Percentiles rank a stretch among this genome's conserved stretches.
These are phyloP conservation scores for Drosophila kuntzei DNA, from an alignment of 2,888 invertebrate species.

Conservation along the genomic window DNA sequence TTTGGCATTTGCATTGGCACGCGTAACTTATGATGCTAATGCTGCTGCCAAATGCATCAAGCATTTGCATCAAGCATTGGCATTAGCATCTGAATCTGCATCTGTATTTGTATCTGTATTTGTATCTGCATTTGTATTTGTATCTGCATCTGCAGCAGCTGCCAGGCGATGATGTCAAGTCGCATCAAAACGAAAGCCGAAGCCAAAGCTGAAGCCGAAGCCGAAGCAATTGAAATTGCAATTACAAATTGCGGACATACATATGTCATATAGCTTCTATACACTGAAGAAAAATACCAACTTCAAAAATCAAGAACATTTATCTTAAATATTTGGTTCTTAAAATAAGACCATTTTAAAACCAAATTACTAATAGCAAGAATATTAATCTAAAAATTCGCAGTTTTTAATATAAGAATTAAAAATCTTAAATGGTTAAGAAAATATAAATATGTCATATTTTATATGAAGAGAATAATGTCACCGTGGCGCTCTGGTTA, in stretches of 20 bases:
- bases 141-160: constrained; percentile 20
- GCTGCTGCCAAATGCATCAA: constrained; percentile 36
- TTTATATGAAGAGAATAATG: too few relatives aligned
- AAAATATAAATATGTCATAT: too few relatives aligned
- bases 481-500: too few relatives aligned
- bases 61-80: constrained; percentile 34
- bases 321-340: too few relatives aligned
- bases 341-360: too few relatives aligned
- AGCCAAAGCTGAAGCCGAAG: constrained; percentile 24
- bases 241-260: constrained; percentile 63
- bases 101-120: not conserved
- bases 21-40: constrained; percentile 59
- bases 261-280: too few relatives aligned
- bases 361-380: too few relatives aligned
- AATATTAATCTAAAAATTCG: too few relatives aligned
- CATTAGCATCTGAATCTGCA: constrained; percentile 34
- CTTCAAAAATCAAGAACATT: too few relatives aligned
- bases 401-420: too few relatives aligned
- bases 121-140: constrained; percentile 1
- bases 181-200: constrained; percentile 9
- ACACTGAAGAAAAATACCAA: too few relatives aligned
- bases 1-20: constrained; percentile 54
- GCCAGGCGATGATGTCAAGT: constrained; percentile 72
- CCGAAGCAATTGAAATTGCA: constrained; percentile 65
- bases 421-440: too few relatives aligned